These are phyloP conservation scores for Bambusicola thoracicus DNA, from an alignment of 2,113 vertebrate species.

Conservation along the genomic window DNA sequence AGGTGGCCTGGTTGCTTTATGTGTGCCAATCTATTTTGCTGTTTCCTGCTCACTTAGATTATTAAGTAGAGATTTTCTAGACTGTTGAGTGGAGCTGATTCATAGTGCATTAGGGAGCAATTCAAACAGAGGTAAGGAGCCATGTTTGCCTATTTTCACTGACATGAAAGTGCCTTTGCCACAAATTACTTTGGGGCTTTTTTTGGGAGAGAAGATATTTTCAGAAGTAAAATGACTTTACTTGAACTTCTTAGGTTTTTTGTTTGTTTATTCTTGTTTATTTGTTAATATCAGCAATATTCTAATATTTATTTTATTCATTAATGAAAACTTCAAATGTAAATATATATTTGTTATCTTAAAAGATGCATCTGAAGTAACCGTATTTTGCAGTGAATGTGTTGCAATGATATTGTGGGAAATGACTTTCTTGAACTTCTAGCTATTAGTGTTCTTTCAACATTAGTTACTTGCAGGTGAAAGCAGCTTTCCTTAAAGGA, in stretches of 20 bases:
- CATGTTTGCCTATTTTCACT: not conserved
- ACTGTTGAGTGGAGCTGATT: slow-evolving; percentile 11
- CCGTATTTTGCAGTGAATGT: not conserved
- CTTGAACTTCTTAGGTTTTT: not conserved
- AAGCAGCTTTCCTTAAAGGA: not conserved
- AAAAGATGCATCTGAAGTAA: not conserved
- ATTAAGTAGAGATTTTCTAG: slow-evolving; percentile 10
- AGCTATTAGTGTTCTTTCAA: not conserved
- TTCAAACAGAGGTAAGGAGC: slow-evolving; percentile 23
- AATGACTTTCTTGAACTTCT: not conserved
- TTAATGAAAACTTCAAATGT: not conserved
- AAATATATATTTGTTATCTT: not conserved
- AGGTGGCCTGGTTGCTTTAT: not conserved
- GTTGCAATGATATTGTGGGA: not conserved
- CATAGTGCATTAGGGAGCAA: slow-evolving; percentile 26
- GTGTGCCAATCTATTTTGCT: not conserved
- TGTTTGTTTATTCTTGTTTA: not conserved
- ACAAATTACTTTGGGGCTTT: not conserved
- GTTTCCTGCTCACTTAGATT: not conserved
- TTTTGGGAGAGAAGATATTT: not conserved
- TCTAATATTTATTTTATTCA: not conserved
- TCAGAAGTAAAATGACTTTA: not conserved
- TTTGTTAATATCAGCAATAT: not conserved
- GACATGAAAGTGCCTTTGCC: not conserved
- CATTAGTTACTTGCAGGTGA: not conserved